A percentile compares a stretch with the other conserved stretches of the same genome.
phyloP scores from a whole-genome alignment of 2,888 invertebrate genomes.

The Cryptus viduatorius region DNA sequence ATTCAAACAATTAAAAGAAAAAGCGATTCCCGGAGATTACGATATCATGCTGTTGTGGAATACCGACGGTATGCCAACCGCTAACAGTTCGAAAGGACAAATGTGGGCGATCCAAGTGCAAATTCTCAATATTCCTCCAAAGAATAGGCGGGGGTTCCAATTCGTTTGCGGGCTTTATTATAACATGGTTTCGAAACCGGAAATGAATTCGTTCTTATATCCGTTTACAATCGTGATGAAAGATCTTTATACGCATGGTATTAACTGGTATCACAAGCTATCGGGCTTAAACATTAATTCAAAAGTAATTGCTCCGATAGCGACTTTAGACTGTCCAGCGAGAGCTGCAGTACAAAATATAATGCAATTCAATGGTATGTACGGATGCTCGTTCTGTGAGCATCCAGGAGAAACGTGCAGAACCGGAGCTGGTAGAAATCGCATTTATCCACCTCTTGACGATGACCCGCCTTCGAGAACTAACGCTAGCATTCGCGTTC shows the following conservation, averaged over 20 bases:
- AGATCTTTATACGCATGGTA: slow-evolving; percentile 25
- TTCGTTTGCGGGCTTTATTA: slow-evolving; percentile 44
- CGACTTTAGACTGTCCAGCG: slow-evolving; percentile 41
- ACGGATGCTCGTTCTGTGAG: slow-evolving; percentile 61
- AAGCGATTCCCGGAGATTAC: slow-evolving; percentile 9
- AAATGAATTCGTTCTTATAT: slow-evolving; percentile 50
- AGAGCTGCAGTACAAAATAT: slow-evolving; percentile 56
- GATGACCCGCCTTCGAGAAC: slow-evolving; percentile 12
- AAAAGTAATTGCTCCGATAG: slow-evolving; percentile 33
- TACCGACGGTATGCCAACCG: slow-evolving; percentile 23
- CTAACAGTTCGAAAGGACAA: slow-evolving; percentile 29
- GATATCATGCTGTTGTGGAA: slow-evolving; percentile 46
- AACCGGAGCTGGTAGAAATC: slow-evolving; percentile 6
- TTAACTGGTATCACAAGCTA: slow-evolving; percentile 50
- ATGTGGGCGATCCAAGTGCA: slow-evolving; percentile 44
- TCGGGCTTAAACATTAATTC: slow-evolving; percentile 6
- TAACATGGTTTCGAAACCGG: slow-evolving; percentile 35
- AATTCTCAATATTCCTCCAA: slow-evolving; percentile 48
- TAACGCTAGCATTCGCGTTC: not conserved
- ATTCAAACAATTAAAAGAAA: slow-evolving; percentile 19
- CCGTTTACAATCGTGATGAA: slow-evolving; percentile 46
- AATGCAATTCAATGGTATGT: slow-evolving; percentile 51
- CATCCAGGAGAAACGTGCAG: slow-evolving; percentile 49
- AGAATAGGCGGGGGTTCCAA: slow-evolving; percentile 22
- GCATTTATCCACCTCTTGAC: not conserved